Percentiles rank a stretch among this genome's conserved stretches.
phyloP scores from a whole-genome alignment of 2,888 invertebrate genomes.

The Coenonympha arcania region DNA sequence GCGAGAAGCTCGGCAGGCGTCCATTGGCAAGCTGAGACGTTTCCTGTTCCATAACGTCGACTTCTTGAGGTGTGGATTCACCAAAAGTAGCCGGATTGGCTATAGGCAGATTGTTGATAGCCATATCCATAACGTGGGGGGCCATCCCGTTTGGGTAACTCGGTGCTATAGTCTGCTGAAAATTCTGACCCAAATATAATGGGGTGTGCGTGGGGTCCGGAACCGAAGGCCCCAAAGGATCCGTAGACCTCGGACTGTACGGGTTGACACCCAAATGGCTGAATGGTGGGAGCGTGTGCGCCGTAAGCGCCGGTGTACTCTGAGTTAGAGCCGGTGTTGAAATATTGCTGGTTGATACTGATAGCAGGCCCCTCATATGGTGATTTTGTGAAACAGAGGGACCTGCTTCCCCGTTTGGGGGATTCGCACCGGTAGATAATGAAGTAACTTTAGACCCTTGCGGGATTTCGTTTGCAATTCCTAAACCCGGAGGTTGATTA shows the following conservation, averaged over 20 bases:
- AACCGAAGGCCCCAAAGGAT: conserved; percentile 74
- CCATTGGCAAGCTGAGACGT: conserved; percentile 57
- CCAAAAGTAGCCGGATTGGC: conserved; percentile 89
- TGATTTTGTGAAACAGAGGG: conserved; percentile 90
- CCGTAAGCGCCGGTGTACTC: conserved; percentile 72
- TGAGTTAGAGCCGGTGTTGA: conserved; percentile 73
- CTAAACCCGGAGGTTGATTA: conserved; percentile 71
- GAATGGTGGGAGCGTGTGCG: conserved; percentile 74
- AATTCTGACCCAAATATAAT: conserved; percentile 76
- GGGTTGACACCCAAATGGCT: conserved; percentile 75
- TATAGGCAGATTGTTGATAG: conserved; percentile 79
- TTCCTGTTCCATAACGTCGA: conserved; percentile 67
- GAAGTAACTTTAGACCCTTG: conserved; percentile 56
- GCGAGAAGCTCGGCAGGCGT: conserved; percentile 79
- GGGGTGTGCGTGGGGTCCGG: conserved; percentile 76
- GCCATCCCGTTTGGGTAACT: conserved; percentile 88
- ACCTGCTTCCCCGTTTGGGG: conserved; percentile 98
- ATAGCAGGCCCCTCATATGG: conserved; percentile 92
- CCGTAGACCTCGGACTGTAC: conserved; percentile 75
- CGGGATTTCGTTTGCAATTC: conserved; percentile 61
- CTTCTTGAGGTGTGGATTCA: conserved; percentile 73
- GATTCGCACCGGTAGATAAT: conserved; percentile 79
- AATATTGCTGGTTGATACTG: conserved; percentile 82
- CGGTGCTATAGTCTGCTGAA: conserved; percentile 76
- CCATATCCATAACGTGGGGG: conserved; percentile 88